Base-by-base conservation (phyloP, 2,797 vertebrate genomes). In the Nasua narica region DNA sequence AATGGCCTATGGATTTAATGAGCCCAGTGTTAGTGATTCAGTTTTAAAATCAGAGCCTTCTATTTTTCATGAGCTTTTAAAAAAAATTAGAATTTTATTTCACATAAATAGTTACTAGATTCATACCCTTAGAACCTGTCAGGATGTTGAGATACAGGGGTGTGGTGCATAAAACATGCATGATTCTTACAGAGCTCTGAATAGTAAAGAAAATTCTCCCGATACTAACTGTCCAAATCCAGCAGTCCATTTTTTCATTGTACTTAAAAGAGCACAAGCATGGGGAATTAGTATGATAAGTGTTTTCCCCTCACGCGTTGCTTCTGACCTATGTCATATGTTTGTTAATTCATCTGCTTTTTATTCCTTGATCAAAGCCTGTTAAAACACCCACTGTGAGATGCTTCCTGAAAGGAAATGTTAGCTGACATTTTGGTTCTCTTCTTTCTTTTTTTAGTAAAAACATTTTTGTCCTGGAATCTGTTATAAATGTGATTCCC, bases 271-370 rank as follows among this genome's bases (percentile, higher is more conserved):
- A 93, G 19, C n/a, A 37, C 19, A 7, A 19, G 56, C 32, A 0
- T 16, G 23, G 43, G 62, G 52, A 67, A 52, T 90, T 77, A 60
- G 29, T n/a, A 29, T 48, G 81, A 2, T 56, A 74, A 94, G 37
- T 60, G 37, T 79, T 96, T 85, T 37, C 65, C 69, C 27, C 23
- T 92, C 81, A 60, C 4, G 2, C 8, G 2, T 46, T 72, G 67
- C 50, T 95, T 93, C 76, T 97, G 79, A 94, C 92, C 82, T 83
- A 0, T 89, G 70, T 83, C 48, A 10, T 88, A 29, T 60, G 85
- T 94, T 96, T 97, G 69, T 92, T 95, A 96, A 95, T 94, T 95
- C 50, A 87, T 83, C 78, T 91, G 52, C 54, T 96, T 65, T 92
- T 90, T 40, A 91, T 91, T 95, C 58, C 89, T 85, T 93, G 90